Percentiles rank a stretch among this genome's conserved stretches.
Conservation (phyloP, 1,140 invertebrate species). For the Sycobia sp. region DNA sequence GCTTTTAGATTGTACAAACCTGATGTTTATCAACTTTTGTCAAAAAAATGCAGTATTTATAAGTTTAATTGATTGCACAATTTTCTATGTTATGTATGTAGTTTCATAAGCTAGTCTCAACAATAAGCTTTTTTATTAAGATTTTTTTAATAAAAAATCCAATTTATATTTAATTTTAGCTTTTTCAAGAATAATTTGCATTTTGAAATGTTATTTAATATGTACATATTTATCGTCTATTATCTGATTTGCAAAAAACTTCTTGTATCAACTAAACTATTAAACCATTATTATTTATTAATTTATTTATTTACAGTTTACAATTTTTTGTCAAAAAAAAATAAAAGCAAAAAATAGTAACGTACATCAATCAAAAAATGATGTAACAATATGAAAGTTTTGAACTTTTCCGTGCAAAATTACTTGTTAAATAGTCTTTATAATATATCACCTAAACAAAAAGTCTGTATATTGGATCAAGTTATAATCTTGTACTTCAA, state of each 20-base stretch:
- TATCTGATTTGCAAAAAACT: constrained; percentile 3
- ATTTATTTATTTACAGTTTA: constrained; percentile 25
- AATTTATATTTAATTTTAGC: constrained; percentile 5
- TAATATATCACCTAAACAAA: constrained; percentile 10
- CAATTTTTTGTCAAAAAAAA: constrained; percentile 8
- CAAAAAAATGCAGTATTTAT: constrained; percentile 5
- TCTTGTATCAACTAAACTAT: neutral
- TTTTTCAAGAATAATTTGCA: constrained; percentile 10
- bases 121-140: constrained; percentile 2
- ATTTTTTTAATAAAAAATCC: constrained; percentile 3
- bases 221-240: constrained; percentile 26
- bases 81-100: constrained; percentile 25
- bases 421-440: constrained; percentile 29
- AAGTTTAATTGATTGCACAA: constrained; percentile 8
- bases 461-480: constrained; percentile 24
- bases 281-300: neutral
- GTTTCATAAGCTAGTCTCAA: constrained; percentile 16
- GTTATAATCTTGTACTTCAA: constrained; percentile 3
- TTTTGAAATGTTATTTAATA: constrained; percentile 21
- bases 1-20: constrained; percentile 31
- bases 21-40: constrained; percentile 17
- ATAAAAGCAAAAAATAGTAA: neutral
- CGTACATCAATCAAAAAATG: neutral
- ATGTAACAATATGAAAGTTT: constrained; percentile 10
- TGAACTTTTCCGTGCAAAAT: neutral